Conservation (phyloP, 1,140 invertebrate genomes). For the Neocloeon triangulifer region DNA sequence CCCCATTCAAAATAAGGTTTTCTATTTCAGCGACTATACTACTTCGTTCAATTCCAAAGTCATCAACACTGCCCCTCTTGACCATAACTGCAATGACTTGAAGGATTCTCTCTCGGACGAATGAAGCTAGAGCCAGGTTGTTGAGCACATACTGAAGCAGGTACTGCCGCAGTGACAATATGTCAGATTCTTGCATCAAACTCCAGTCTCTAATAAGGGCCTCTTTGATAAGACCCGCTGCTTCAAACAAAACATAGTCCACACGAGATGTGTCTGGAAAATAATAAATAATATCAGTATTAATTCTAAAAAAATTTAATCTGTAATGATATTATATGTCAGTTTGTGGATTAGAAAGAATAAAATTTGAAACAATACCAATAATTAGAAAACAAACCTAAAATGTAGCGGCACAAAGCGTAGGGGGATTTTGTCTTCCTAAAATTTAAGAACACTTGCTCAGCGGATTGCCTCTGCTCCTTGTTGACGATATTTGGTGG, state of each 20-base stretch:
- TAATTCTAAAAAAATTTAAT: not conserved
- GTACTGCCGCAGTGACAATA: slow-evolving; percentile 49
- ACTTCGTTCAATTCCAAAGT: slow-evolving; percentile 38
- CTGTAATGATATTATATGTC: slow-evolving; percentile 2
- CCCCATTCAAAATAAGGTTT: slow-evolving; percentile 36
- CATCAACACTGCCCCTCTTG: slow-evolving; percentile 53
- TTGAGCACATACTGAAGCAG: slow-evolving; percentile 51
- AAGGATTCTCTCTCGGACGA: slow-evolving; percentile 40
- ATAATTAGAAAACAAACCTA: slow-evolving; percentile 20
- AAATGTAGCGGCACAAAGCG: slow-evolving; percentile 51
- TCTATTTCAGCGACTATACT: slow-evolving; percentile 51
- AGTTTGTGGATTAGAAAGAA: too few relatives aligned
- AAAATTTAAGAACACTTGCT: slow-evolving; percentile 57
- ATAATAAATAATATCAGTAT: not conserved
- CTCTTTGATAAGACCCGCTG: slow-evolving; percentile 59
- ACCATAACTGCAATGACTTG: slow-evolving; percentile 61
- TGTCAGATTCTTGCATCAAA: slow-evolving; percentile 35
- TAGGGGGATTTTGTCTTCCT: slow-evolving; percentile 63
- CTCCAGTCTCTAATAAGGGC: slow-evolving; percentile 66
- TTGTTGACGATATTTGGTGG: slow-evolving; percentile 53
- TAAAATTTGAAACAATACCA: too few relatives aligned
- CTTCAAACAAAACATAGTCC: slow-evolving; percentile 72
- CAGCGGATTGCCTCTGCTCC: slow-evolving; percentile 55
- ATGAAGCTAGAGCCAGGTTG: slow-evolving; percentile 30
- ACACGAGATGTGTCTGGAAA: slow-evolving; percentile 40